Base-by-base conservation (phyloP, 2,888 invertebrate genomes). In the Epinotia ramella region DNA sequence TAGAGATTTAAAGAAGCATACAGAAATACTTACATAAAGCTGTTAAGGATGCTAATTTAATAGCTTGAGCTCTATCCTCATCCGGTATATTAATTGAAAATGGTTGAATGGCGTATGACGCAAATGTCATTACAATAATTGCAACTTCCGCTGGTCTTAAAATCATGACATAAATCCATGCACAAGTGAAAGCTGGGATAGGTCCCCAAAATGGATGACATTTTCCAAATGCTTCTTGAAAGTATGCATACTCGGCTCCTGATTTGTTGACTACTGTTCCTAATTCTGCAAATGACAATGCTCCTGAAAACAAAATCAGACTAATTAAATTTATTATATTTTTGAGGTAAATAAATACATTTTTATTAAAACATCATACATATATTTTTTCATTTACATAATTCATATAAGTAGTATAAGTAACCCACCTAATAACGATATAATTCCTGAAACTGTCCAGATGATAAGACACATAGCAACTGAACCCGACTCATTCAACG, bases 211-310 rank as follows among this genome's bases (percentile, higher is more conserved):
- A 97, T 80, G 89, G 94, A 83, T 97, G 97, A 63, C 95, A 89
- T 5, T 96, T 95, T 12, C 95, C 94, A 87, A 97, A 97, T 0
- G 97, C 96, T 85, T 96, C 96, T 86, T 96, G 95, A 83, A 97
- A 96, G 86, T 97, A 98, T 1, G 97, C 95, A 86, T 97, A 97
- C 89, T 97, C 97, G 1, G 97, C 97, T 2, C 98, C 98, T 0
- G 97, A 97, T 83, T 96, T 95, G 0, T 96, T 96, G 5, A 97
- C 96, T 1, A 97, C 96, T 0, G 97, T 97, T 46, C 97, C 97
- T 71, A 98, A 91, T 91, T 98, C 98, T 53, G 97, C 97, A 84
- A 97, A 98, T 2, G 97, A 96, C 77, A 97, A 87, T 0, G 97
- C 97, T 80, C 97, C 97, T 97, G 83, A 70, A 94, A 94, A 76